Conservation (phyloP, 2,113 vertebrate genomes). For the Rhadina sibilatrix region DNA sequence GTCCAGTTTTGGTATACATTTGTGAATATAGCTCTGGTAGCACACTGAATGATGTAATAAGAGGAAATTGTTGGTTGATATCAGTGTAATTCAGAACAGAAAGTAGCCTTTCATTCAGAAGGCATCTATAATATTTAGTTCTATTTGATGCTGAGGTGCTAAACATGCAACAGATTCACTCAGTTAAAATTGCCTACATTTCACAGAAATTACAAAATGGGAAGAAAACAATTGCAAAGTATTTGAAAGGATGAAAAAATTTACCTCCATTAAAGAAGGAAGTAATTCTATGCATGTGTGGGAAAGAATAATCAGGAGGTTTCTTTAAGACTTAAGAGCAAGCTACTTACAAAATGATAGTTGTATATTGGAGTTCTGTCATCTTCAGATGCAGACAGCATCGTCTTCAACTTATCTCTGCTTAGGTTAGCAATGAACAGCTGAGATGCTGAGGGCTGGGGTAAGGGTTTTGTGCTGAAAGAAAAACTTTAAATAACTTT, state of each 20-base stretch:
- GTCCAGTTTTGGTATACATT: neutral
- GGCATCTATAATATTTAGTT: neutral
- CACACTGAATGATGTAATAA: neutral
- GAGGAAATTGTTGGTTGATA: neutral
- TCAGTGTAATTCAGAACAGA: neutral
- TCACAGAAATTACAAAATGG: neutral
- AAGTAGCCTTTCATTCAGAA: neutral
- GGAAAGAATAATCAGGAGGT: neutral
- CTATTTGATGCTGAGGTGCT: neutral
- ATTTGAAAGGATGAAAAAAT: neutral
- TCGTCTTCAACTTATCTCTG: neutral
- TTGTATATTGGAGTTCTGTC: neutral
- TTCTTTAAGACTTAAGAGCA: neutral
- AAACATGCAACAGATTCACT: conserved; percentile 1
- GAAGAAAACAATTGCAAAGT: conserved; percentile 6
- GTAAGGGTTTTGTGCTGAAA: neutral
- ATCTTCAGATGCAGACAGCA: neutral
- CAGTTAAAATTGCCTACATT: neutral
- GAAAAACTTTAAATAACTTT: neutral
- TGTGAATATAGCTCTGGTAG: neutral
- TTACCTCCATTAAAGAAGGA: neutral
- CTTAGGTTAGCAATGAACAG: neutral
- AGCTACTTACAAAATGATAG: neutral
- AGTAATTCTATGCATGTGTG: neutral
- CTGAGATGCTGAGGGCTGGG: neutral